A percentile compares a stretch with the other conserved stretches of the same genome.
phyloP scores from a whole-genome alignment of 1,140 invertebrate genomes.

The Ruditapes philippinarum region DNA sequence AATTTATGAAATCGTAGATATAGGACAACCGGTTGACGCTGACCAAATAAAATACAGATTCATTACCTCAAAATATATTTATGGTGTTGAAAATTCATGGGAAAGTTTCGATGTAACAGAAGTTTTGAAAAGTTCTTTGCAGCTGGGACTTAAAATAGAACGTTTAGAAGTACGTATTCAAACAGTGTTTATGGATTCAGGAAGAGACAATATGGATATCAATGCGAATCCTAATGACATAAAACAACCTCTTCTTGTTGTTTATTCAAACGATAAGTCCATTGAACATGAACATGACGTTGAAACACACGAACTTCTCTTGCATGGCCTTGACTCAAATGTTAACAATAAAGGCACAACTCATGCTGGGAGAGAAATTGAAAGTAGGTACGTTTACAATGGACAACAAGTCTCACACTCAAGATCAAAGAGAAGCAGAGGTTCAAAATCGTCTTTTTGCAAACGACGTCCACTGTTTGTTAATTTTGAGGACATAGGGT shows the following conservation, averaged over 20 bases:
- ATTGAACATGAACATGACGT: constrained; percentile 64
- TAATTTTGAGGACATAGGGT: constrained; percentile 97
- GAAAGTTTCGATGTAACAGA: constrained; percentile 65
- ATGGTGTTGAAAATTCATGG: constrained; percentile 47
- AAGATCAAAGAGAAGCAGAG: constrained; percentile 64
- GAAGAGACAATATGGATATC: constrained; percentile 83
- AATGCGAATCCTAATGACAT: constrained; percentile 87
- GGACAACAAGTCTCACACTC: constrained; percentile 1
- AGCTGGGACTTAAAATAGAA: constrained; percentile 20
- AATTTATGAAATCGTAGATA: constrained; percentile 45
- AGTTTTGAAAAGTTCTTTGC: constrained; percentile 27
- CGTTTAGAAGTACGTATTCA: constrained; percentile 80
- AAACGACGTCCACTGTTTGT: constrained; percentile 95
- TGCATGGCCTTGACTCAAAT: constrained; percentile 69
- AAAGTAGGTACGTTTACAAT: constrained; percentile 43
- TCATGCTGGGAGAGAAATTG: not conserved
- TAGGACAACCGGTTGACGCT: not conserved
- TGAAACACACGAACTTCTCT: constrained; percentile 75
- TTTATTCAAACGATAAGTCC: constrained; percentile 80
- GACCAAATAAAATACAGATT: not conserved
- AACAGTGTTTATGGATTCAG: constrained; percentile 69
- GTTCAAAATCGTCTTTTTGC: constrained; percentile 88
- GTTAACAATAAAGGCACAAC: not conserved
- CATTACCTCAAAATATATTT: constrained; percentile 55
- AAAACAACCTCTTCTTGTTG: constrained; percentile 80